These are phyloP conservation scores for Dasypolia templi DNA, from an alignment of 2,888 invertebrate genomes.

Conservation along the genomic window DNA sequence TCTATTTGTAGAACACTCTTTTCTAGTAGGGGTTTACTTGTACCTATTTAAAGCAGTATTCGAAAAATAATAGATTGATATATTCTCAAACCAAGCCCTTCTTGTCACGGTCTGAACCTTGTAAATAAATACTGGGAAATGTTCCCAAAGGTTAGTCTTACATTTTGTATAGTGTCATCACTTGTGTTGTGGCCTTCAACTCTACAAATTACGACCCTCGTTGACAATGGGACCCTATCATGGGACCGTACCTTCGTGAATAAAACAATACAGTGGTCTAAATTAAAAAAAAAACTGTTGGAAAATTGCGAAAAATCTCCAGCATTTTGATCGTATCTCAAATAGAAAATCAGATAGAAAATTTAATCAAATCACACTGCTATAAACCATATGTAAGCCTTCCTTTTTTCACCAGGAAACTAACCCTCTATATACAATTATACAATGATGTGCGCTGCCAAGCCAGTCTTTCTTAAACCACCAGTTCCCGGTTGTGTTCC, in stretches of 20 bases:
- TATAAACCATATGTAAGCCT: not conserved
- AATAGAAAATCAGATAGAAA: not conserved
- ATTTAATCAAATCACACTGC: not conserved
- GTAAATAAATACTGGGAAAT: constrained; percentile 9
- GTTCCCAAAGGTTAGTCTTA: not conserved
- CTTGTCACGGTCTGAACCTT: not conserved
- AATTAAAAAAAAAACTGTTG: not conserved
- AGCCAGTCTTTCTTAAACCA: not conserved
- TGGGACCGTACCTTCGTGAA: not conserved
- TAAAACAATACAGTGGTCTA: not conserved
- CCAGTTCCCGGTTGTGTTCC: not conserved
- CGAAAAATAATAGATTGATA: constrained; percentile 1
- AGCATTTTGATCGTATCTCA: not conserved
- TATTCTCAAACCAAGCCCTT: constrained; percentile 16
- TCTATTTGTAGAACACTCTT: too few relatives aligned
- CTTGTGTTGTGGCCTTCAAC: constrained; percentile 12
- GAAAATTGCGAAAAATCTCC: not conserved
- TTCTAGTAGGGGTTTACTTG: not conserved
- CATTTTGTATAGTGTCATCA: constrained; percentile 28
- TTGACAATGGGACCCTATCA: constrained; percentile 3
- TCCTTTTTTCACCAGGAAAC: not conserved
- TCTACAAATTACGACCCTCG: constrained; percentile 1
- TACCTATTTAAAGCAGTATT: not conserved
- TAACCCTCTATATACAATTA: not conserved
- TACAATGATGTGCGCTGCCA: not conserved